Evolutionary conservation across 2,113 vertebrate species (phyloP), one percentile per base, ranked within the genome.

Genomic region (Crotalus helleri): DNA sequence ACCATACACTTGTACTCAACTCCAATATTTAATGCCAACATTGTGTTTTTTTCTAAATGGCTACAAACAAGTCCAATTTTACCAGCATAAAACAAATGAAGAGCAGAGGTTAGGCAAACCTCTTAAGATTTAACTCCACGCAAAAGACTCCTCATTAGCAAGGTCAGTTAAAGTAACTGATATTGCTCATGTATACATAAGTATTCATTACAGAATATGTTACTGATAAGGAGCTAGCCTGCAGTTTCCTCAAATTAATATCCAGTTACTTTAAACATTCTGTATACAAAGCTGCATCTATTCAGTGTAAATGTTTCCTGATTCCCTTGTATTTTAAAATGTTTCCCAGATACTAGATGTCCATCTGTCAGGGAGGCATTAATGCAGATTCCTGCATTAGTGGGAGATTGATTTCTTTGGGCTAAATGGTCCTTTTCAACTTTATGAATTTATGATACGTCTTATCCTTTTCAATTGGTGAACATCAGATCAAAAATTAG

Each of bases 141-240:
- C 91, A 86, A 57, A 85, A 59, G 88, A 90, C 46, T 87, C 85
- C 92, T 96, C 88, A 89, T 95, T 92, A 95, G 46, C 7, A 26
- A 23, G 54, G 95, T 89, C 85, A 94, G 93, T 91, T 95, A 96
- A 94, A 94, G 74, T 21, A 93, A 91, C 93, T 94, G 94, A 95
- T 93, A 81, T 15, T 55, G 44, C 9, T 91, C 57, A 91, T 57
- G n/a, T 1, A 93, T 90, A 95, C 11, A 64, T 91, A 86, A 0
- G 0, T 64, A 92, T 95, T 93, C 94, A 95, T 96, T 96, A 95
- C 5, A 44, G 93, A 95, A 96, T 95, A 95, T 53, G 53, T 88
- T 92, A 53, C 90, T 92, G 88, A 92, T 91, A 95, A 93, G 87
- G 91, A 74, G 29, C 94, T 88, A 94, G 93, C 46, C 64, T 94